A percentile compares a stretch with the other conserved stretches of the same genome.
These are phyloP conservation scores for Platalea minor DNA, from an alignment of 2,797 vertebrate genomes.

Conservation along the genomic window DNA sequence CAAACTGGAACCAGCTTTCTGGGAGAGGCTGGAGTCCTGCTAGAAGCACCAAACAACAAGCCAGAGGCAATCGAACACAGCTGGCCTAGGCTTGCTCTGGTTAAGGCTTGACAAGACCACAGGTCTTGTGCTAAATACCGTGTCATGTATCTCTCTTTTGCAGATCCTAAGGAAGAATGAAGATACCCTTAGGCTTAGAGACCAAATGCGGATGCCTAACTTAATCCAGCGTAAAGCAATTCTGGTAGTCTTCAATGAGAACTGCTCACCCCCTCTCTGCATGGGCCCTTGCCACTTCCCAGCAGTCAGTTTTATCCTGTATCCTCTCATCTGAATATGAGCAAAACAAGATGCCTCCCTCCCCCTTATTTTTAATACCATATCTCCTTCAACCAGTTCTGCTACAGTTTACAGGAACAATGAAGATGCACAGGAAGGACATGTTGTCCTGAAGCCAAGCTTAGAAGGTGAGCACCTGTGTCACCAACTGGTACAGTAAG, in stretches of 20 bases:
- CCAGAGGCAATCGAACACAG: background rate
- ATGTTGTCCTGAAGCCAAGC: background rate
- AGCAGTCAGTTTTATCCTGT: background rate
- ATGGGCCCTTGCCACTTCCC: background rate
- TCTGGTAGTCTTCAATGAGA: background rate
- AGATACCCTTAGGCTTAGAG: background rate
- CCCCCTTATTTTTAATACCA: background rate
- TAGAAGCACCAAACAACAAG: background rate
- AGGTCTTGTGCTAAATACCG: background rate
- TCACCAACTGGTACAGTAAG: background rate
- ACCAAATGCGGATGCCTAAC: background rate
- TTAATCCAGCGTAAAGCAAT: background rate
- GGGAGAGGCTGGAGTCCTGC: background rate
- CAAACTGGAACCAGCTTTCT: background rate
- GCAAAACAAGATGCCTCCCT: background rate
- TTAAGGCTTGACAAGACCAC: background rate
- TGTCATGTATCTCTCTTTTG: background rate
- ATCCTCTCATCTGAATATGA: background rate
- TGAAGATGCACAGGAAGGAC: background rate
- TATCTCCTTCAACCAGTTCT: background rate
- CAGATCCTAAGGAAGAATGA: background rate
- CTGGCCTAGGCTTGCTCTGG: background rate
- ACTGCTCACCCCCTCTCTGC: background rate
- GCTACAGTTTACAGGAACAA: background rate
- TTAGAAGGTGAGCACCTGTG: background rate